phyloP scores from a whole-genome alignment of 2,888 invertebrate genomes.

The Scotopteryx bipunctaria region DNA sequence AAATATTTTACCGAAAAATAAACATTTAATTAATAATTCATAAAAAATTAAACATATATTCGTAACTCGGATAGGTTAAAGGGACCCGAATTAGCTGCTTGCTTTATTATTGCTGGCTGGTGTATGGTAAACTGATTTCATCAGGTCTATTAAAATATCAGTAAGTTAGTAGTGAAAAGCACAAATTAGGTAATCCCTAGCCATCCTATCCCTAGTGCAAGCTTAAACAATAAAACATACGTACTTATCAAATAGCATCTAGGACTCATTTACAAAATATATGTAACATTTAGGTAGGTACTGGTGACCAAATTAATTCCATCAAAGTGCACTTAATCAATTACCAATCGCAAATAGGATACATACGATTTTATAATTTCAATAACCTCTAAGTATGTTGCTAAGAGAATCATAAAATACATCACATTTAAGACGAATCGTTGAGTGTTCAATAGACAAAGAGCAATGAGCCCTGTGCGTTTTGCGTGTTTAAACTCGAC shows the following conservation, averaged over 20 bases:
- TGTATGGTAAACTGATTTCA: no score
- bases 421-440: conserved; percentile 33
- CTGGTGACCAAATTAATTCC: conserved; percentile 29
- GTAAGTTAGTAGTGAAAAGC: no score
- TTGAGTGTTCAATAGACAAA: conserved; percentile 18
- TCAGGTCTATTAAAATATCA: no score
- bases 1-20: no score
- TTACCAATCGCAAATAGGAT: conserved; percentile 27
- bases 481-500: conserved; percentile 65
- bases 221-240: not conserved
- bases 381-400: conserved; percentile 9
- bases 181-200: not conserved
- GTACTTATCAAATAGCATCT: not conserved
- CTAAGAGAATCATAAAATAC: conserved; percentile 39
- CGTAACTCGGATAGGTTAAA: no score
- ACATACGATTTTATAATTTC: conserved; percentile 10
- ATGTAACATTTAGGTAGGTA: conserved; percentile 14
- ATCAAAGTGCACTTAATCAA: conserved; percentile 30
- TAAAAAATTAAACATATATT: no score
- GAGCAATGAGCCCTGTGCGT: conserved; percentile 7
- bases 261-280: conserved; percentile 4
- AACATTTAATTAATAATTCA: no score
- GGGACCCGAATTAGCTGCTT: no score
- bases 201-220: not conserved
- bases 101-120: no score